Evolutionary conservation across 2,797 vertebrate species (phyloP).

Genomic region (Ara ararauna): DNA sequence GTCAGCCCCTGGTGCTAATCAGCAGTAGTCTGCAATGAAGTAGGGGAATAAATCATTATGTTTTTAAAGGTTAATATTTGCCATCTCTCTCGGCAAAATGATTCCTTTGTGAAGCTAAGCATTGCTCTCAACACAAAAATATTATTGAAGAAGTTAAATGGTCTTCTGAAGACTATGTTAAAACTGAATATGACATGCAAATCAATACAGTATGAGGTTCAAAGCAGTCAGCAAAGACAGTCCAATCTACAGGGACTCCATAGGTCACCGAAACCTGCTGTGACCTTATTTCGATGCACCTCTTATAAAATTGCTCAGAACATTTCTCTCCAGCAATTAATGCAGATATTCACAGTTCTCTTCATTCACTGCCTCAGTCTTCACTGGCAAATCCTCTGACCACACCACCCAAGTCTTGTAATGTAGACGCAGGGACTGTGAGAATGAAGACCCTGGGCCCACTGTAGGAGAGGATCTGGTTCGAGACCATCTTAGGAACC

Average conservation of each 20-base stretch:
- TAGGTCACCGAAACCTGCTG: not conserved
- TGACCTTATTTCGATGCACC: not conserved
- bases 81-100: not conserved
- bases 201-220: conserved; percentile 1
- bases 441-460: no score
- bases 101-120: conserved; percentile 29
- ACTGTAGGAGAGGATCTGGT: no score
- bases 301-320: not conserved
- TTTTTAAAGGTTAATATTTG: conserved; percentile 58
- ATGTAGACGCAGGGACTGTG: no score
- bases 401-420: no score
- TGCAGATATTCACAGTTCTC: not conserved
- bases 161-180: not conserved
- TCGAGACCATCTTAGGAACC: no score
- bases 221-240: not conserved
- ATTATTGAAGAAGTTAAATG: conserved; percentile 30
- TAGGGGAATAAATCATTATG: conserved; percentile 24
- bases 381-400: no score
- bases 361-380: not conserved
- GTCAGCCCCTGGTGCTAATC: not conserved
- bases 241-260: not conserved
- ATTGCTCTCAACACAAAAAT: conserved; percentile 8
- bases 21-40: not conserved
- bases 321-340: not conserved
- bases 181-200: conserved; percentile 4